Percentiles rank a stretch among this genome's conserved stretches.
Conservation (phyloP, 2,113 vertebrate genomes). For the Hippoglossus stenolepis region DNA sequence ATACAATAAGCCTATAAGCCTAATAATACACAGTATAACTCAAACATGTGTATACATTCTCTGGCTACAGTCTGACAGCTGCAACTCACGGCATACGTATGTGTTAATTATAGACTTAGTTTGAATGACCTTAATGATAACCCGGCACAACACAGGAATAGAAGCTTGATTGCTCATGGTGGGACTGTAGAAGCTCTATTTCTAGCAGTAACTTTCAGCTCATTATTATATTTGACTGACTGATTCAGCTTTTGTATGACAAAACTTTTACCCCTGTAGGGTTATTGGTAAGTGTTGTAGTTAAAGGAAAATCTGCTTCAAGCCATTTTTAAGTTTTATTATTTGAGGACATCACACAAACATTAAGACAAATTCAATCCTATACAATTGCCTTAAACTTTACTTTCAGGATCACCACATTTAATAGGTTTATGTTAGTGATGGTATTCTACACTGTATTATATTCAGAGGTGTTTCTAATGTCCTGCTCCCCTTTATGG, state of each 20-base stretch:
- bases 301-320: no score
- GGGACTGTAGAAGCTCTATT: neutral
- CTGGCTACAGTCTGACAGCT: conserved; percentile 22
- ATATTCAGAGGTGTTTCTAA: neutral
- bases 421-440: neutral
- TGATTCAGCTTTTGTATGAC: neutral
- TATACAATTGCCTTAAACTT: no score
- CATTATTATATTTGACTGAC: neutral
- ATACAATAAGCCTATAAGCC: neutral
- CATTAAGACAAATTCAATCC: no score
- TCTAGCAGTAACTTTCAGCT: conserved; percentile 2
- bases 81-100: neutral
- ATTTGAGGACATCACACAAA: no score
- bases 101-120: conserved; percentile 26
- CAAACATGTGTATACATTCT: neutral
- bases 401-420: no score
- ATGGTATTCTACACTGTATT: neutral
- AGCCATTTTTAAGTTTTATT: no score
- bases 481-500: no score
- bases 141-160: neutral
- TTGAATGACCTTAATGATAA: conserved; percentile 4
- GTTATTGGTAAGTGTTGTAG: neutral
- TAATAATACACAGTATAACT: neutral
- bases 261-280: neutral
- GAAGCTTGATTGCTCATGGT: neutral